Evolutionary conservation across 2,888 invertebrate species (phyloP).

Genomic region (Parasteatoda lunata): DNA sequence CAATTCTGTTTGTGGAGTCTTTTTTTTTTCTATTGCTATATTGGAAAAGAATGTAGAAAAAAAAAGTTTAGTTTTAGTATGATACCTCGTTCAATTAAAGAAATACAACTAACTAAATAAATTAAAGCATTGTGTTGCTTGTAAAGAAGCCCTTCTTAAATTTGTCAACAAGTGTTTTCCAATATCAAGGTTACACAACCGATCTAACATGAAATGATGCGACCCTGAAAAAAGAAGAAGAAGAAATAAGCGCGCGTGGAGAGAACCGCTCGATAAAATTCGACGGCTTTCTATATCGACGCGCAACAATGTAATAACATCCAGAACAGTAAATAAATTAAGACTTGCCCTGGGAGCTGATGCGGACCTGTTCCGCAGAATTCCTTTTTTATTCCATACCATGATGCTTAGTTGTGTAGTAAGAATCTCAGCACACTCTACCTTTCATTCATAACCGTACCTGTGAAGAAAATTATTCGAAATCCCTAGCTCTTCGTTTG

Average conservation of each 20-base stretch:
- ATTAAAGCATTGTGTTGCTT: not conserved
- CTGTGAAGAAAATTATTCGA: conserved; percentile 20
- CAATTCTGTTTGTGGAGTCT: too few relatives aligned
- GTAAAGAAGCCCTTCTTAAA: not conserved
- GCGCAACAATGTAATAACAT: conserved; percentile 19
- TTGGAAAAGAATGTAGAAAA: too few relatives aligned
- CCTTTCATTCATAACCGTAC: conserved; percentile 45
- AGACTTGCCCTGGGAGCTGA: conserved; percentile 57
- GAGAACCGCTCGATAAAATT: conserved; percentile 26
- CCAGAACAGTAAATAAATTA: conserved; percentile 15
- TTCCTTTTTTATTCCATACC: conserved; percentile 60
- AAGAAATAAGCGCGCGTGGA: not conserved
- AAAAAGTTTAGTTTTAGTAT: too few relatives aligned
- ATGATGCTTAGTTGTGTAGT: conserved; percentile 10
- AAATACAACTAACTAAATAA: too few relatives aligned
- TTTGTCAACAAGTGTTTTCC: not conserved
- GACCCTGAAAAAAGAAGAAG: not conserved
- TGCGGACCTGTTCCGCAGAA: conserved; percentile 57
- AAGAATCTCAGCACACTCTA: conserved; percentile 18
- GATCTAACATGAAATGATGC: too few relatives aligned
- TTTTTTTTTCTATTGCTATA: too few relatives aligned
- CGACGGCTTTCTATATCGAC: not conserved
- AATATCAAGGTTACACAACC: not conserved
- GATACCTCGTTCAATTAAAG: too few relatives aligned
- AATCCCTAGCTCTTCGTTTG: conserved; percentile 10